Conservation (phyloP, 2,797 vertebrate species). For the Xerus rutilus region DNA sequence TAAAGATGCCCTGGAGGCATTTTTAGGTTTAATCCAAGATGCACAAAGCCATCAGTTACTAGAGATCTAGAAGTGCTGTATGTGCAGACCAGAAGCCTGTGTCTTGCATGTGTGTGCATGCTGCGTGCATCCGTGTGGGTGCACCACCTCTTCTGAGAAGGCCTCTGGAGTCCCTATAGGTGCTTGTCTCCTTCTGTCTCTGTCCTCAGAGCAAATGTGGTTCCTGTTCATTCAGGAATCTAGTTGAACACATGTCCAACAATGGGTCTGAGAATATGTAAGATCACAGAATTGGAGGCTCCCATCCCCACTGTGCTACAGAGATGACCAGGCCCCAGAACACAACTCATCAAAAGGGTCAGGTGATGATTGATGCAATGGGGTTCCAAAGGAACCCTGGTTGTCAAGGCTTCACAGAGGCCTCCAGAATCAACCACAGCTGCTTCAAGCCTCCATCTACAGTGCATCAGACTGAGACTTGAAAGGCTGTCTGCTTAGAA, state of each 20-base stretch:
- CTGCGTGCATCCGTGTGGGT: not conserved
- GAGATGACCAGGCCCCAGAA: not conserved
- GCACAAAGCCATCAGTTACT: not conserved
- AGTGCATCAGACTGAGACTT: accelerated
- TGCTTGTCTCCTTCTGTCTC: not conserved
- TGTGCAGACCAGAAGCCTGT: no score
- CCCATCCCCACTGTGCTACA: no score
- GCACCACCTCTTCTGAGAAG: not conserved
- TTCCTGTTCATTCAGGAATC: no score
- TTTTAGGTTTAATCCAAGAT: not conserved
- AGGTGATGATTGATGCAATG: accelerated
- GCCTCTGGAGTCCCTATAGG: not conserved
- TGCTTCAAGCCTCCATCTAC: not conserved
- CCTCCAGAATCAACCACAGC: not conserved
- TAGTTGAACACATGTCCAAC: not conserved
- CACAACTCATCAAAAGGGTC: accelerated
- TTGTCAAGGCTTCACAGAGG: no score
- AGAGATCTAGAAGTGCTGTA: not conserved
- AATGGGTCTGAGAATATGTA: not conserved
- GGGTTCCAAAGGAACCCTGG: not conserved
- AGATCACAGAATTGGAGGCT: no score
- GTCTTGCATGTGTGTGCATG: not conserved
- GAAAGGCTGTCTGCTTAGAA: not conserved
- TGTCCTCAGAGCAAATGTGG: not conserved
- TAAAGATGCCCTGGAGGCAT: not conserved